Percentiles rank a stretch among this genome's conserved stretches.
Conservation (phyloP, 2,113 vertebrate genomes). For the Lepus europaeus region DNA sequence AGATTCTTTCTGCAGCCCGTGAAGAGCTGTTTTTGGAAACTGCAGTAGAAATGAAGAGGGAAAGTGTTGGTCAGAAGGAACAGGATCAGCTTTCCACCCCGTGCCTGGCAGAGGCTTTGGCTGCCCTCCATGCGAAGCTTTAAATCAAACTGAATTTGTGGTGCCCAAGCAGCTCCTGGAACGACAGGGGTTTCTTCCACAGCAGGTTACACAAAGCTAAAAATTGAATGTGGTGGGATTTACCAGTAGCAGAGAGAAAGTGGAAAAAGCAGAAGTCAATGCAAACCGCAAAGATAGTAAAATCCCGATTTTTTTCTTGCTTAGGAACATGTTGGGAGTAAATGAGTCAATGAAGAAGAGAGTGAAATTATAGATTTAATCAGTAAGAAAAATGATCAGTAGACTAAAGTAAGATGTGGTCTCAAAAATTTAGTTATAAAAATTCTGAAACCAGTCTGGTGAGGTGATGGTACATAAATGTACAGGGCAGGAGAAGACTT, state of each 20-base stretch:
- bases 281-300: conserved; percentile 8
- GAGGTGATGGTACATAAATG: not conserved
- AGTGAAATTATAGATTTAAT: not conserved
- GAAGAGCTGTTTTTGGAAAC: conserved; percentile 80
- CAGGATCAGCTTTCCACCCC: conserved; percentile 64
- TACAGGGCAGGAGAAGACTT: not conserved
- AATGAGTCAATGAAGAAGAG: not conserved
- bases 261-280: conserved; percentile 41
- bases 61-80: conserved; percentile 46
- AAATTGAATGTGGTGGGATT: conserved; percentile 52
- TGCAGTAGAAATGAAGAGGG: conserved; percentile 69
- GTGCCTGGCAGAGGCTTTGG: conserved; percentile 54
- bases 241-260: conserved; percentile 30
- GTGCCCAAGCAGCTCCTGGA: conserved; percentile 45
- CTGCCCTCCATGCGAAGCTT: conserved; percentile 57
- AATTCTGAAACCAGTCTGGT: not conserved
- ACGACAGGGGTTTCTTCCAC: conserved; percentile 44
- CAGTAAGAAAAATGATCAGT: conserved; percentile 12
- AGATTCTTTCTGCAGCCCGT: conserved; percentile 69
- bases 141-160: conserved; percentile 74
- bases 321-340: not conserved
- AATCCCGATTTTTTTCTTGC: not conserved
- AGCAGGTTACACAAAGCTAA: conserved; percentile 45
- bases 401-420: not conserved
- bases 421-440: conserved; percentile 31